Evolutionary conservation across 2,888 invertebrate genomes (phyloP), one percentile per base, ranked within the genome.

Genomic region (Zhengitettix transpicula): DNA sequence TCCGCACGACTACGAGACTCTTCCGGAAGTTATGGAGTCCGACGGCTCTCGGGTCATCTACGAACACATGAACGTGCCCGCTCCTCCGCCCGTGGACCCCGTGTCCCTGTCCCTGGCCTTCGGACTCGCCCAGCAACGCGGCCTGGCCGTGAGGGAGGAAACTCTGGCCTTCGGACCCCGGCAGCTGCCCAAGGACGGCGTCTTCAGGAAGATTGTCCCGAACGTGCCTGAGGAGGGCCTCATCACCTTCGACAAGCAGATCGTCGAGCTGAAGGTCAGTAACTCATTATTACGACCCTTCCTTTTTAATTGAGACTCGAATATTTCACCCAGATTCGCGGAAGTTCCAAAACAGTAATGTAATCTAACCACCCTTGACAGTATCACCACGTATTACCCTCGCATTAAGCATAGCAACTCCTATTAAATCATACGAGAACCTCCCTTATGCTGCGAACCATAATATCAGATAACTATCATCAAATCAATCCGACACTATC

Each of bases 101-200:
- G 61, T 61, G 8, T 61, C 61, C n/a, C 56, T 61, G 16, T 42
- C 56, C 9, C 40, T 61, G n/a, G 61, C 61, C 15, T 58, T 55
- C 41, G 61, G 56, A 40, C 56, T 56, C 9, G 58, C 58, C 10
- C 44, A 16, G 40, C 55, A 56, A 7, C 8, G 28, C 1, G 58
- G 54, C 3, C 51, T 44, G 11, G 53, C 58, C 12, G 42, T 58
- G 11, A 51, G 56, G 12, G 61, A 61, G 15, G 61, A 61, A n/a
- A 56, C 58, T 7, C 58, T 61, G 3, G 47, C 40, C 9, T 61
- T 58, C 14, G 61, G 61, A 5, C 61, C 61, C 12, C 52, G 54
- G 8, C 55, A 54, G 14, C 58, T 61, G 16, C 61, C 61, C 11
- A 56, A 47, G 28, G 58, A 61, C 1, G 61, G 52, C 28, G n/a